Percentiles rank a stretch among this genome's conserved stretches.
Evolutionary conservation across 2,113 vertebrate species (phyloP).

Genomic region (Chitala chitala): DNA sequence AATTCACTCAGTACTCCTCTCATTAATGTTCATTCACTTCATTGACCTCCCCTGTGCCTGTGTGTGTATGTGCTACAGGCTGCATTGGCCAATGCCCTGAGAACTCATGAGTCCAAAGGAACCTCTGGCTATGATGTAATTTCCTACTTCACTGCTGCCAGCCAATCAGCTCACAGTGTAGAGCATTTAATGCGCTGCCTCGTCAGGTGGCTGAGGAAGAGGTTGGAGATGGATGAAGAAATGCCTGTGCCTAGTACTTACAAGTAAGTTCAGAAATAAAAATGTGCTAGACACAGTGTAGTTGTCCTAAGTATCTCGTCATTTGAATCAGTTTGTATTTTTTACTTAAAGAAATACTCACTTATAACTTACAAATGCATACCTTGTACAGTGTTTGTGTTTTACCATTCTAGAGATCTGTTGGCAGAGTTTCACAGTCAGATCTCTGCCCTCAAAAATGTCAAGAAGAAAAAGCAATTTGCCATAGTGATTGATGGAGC

Average conservation of each 20-base stretch:
- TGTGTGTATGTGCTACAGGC: constrained; percentile 45
- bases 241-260: constrained; percentile 55
- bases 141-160: constrained; percentile 71
- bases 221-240: constrained; percentile 34
- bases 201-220: constrained; percentile 53
- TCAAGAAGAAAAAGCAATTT: constrained; percentile 46
- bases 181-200: constrained; percentile 65
- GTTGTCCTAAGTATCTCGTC: neutral
- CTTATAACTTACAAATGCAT: too few relatives aligned
- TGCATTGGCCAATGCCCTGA: constrained; percentile 55
- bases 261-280: constrained; percentile 48
- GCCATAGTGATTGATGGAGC: constrained; percentile 71
- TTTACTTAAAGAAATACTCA: too few relatives aligned
- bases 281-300: neutral
- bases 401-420: constrained; percentile 57
- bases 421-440: constrained; percentile 63
- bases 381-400: neutral
- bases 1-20: too few relatives aligned
- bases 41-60: too few relatives aligned
- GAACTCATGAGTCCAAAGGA: constrained; percentile 38
- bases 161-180: constrained; percentile 64
- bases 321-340: too few relatives aligned
- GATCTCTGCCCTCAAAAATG: constrained; percentile 38
- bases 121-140: constrained; percentile 54
- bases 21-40: neutral